These are phyloP conservation scores for Strix uralensis DNA, from an alignment of 2,113 vertebrate species.

Conservation along the genomic window DNA sequence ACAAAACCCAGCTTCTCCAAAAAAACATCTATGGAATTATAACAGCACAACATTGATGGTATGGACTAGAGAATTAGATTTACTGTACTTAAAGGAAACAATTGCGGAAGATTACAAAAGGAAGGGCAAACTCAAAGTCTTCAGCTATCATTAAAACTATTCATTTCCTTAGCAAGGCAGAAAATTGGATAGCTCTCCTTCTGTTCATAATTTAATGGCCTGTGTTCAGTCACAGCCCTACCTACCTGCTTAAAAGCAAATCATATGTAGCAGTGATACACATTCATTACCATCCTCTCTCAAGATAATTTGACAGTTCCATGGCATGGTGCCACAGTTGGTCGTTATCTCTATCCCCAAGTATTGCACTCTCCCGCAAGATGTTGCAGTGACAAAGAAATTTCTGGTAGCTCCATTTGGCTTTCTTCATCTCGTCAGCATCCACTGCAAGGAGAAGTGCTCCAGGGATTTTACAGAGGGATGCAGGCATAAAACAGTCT, in stretches of 20 bases:
- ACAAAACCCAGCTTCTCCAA: neutral
- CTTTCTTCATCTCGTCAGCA: neutral
- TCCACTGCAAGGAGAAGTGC: neutral
- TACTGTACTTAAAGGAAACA: slow-evolving; percentile 18
- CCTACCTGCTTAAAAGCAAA: slow-evolving; percentile 50
- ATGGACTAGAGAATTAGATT: slow-evolving; percentile 21
- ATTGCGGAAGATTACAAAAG: slow-evolving; percentile 26
- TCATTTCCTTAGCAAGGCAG: slow-evolving; percentile 37
- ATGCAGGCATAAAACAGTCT: neutral
- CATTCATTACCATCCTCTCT: slow-evolving; percentile 22
- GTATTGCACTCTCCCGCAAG: neutral
- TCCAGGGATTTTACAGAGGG: neutral
- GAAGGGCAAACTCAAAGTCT: slow-evolving; percentile 38
- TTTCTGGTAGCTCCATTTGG: neutral
- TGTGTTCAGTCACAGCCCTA: slow-evolving; percentile 44
- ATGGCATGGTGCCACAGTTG: slow-evolving; percentile 42
- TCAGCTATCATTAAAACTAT: slow-evolving; percentile 37
- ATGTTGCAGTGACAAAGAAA: neutral
- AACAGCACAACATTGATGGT: neutral
- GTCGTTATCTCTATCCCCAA: neutral
- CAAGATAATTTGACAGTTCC: slow-evolving; percentile 30
- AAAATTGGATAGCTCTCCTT: slow-evolving; percentile 50
- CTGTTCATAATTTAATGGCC: slow-evolving; percentile 39
- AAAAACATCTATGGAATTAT: neutral
- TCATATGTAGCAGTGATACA: slow-evolving; percentile 24